Conservation (phyloP, 2,888 invertebrate genomes). For the Tromatobia lineatoria region DNA sequence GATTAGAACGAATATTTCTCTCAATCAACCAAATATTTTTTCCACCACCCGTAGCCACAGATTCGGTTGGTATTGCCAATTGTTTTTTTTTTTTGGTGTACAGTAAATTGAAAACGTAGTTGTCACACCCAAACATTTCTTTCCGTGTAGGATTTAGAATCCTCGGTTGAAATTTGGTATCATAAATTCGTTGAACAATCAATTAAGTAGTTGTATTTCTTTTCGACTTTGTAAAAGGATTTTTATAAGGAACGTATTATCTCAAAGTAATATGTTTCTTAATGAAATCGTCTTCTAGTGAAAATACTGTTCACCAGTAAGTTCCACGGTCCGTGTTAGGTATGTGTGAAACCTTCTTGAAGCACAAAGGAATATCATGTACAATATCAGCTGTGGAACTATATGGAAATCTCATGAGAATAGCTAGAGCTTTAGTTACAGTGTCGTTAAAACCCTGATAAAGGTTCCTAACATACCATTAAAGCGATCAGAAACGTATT, state of each 20-base stretch:
- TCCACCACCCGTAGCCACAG: too few relatives aligned
- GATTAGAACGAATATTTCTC: too few relatives aligned
- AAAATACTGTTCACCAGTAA: background rate
- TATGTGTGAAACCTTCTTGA: background rate
- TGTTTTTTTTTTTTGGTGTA: too few relatives aligned
- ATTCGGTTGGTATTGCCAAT: too few relatives aligned
- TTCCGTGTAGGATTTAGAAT: background rate
- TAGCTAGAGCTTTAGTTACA: slow-evolving; percentile 18
- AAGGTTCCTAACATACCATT: slow-evolving; percentile 24
- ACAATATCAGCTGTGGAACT: background rate
- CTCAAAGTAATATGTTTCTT: too few relatives aligned
- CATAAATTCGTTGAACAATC: background rate
- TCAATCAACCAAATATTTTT: too few relatives aligned
- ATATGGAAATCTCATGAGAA: slow-evolving; percentile 4
- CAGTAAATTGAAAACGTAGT: too few relatives aligned
- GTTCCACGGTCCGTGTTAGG: background rate
- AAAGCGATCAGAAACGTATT: slow-evolving; percentile 56
- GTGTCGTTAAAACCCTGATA: slow-evolving; percentile 37
- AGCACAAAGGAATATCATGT: background rate
- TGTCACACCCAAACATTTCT: too few relatives aligned
- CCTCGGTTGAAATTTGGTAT: background rate
- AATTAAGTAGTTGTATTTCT: too few relatives aligned
- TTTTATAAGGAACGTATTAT: background rate
- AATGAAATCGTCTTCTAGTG: background rate
- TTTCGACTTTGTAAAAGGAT: background rate